These are phyloP conservation scores for Pitta sordida DNA, from an alignment of 2,113 vertebrate species.

Conservation along the genomic window DNA sequence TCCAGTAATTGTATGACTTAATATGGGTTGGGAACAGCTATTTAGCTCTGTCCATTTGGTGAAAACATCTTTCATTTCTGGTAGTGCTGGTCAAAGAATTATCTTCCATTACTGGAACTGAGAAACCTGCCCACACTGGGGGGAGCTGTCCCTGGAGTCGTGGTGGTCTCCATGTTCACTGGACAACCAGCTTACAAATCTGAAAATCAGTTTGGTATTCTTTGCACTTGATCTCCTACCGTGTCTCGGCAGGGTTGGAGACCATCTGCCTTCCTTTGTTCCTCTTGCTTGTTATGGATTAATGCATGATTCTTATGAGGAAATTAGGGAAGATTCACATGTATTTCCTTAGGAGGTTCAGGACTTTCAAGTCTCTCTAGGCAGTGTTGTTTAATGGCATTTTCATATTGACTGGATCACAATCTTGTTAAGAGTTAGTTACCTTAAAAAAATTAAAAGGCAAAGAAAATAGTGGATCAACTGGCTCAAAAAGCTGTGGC, in stretches of 20 bases:
- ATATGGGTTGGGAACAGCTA: neutral
- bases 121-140: neutral
- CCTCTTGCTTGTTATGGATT: neutral
- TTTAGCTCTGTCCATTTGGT: neutral
- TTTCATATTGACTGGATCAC: neutral
- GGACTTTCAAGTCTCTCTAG: neutral
- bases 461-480: neutral
- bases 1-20: neutral
- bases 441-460: neutral
- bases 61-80: neutral
- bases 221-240: neutral
- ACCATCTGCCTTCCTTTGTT: neutral
- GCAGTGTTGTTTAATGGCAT: neutral
- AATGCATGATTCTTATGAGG: neutral
- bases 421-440: neutral
- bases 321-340: neutral
- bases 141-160: neutral
- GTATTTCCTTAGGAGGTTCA: neutral
- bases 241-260: neutral
- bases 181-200: neutral
- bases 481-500: neutral
- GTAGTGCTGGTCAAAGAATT: fast-evolving
- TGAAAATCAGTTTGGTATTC: neutral
- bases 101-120: neutral
- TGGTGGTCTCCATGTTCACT: neutral